phyloP scores from a whole-genome alignment of 1,140 invertebrate species.

The Thalassaphorura encarpata region DNA sequence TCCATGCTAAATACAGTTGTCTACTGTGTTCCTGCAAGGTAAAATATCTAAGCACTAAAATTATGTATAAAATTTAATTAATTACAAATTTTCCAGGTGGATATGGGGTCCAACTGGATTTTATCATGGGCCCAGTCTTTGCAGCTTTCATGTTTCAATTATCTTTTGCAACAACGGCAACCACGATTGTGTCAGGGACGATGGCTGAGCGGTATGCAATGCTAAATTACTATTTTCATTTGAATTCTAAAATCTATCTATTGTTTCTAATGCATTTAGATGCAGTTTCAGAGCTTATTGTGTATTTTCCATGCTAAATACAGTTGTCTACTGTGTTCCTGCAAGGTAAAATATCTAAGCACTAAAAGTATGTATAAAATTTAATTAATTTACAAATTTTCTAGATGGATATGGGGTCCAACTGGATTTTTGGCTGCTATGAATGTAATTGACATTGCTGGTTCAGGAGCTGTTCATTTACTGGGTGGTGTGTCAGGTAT shows the following conservation, averaged over 20 bases:
- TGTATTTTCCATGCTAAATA: conserved; percentile 79
- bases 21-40: conserved; percentile 72
- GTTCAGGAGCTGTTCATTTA: conserved; percentile 47
- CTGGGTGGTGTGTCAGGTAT: conserved; percentile 45
- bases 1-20: conserved; percentile 80
- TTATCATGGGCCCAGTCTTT: conserved; percentile 33
- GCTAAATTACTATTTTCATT: no score
- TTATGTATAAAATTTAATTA: no score
- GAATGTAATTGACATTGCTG: conserved; percentile 45
- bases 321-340: conserved; percentile 80
- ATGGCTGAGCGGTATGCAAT: conserved; percentile 42
- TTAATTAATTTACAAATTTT: no score
- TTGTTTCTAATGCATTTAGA: no score
- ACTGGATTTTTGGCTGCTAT: conserved; percentile 42
- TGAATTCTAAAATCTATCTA: no score
- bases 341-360: no score
- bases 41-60: no score
- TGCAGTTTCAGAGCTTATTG: conserved; percentile 86
- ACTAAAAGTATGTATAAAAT: no score
- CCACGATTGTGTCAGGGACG: conserved; percentile 61
- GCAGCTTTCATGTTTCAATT: conserved; percentile 44
- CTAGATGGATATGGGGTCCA: conserved; percentile 47
- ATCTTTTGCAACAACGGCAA: conserved; percentile 81
- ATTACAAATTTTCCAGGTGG: no score
- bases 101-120: conserved; percentile 45